A percentile compares a stretch with the other conserved stretches of the same genome.
Conservation (phyloP, 2,113 vertebrate genomes). For the Lepisosteus oculatus region DNA sequence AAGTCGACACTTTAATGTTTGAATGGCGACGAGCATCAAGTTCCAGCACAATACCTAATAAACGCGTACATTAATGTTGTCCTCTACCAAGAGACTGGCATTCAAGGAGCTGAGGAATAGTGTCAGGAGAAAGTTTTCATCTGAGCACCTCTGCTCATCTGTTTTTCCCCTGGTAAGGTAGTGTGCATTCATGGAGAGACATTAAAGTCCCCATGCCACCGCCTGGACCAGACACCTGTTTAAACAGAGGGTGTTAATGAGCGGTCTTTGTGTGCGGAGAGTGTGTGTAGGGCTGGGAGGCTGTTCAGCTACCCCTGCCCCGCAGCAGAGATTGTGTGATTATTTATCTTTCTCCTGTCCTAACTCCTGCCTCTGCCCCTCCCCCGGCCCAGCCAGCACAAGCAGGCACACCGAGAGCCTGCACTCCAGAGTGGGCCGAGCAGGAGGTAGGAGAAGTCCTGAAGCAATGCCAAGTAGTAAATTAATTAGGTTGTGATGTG, state of each 20-base stretch:
- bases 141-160: no score
- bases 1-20: no score
- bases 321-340: slow-evolving; percentile 7
- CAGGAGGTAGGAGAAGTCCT: no score
- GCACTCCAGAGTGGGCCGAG: not conserved
- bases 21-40: no score
- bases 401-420: slow-evolving; percentile 33
- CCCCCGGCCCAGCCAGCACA: slow-evolving; percentile 31
- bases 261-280: slow-evolving; percentile 40
- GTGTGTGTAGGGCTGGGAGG: slow-evolving; percentile 15
- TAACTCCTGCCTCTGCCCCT: slow-evolving; percentile 27
- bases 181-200: slow-evolving; percentile 26
- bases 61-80: no score
- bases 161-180: no score
- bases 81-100: no score
- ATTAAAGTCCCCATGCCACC: slow-evolving; percentile 20
- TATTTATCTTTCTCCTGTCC: slow-evolving; percentile 23
- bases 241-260: slow-evolving; percentile 63
- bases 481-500: no score
- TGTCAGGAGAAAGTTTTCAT: no score
- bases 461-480: no score
- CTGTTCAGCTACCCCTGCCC: not conserved
- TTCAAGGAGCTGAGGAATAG: no score
- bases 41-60: no score
- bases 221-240: slow-evolving; percentile 59